phyloP scores from a whole-genome alignment of 2,113 vertebrate genomes.

The Eupsittula cactorum region DNA sequence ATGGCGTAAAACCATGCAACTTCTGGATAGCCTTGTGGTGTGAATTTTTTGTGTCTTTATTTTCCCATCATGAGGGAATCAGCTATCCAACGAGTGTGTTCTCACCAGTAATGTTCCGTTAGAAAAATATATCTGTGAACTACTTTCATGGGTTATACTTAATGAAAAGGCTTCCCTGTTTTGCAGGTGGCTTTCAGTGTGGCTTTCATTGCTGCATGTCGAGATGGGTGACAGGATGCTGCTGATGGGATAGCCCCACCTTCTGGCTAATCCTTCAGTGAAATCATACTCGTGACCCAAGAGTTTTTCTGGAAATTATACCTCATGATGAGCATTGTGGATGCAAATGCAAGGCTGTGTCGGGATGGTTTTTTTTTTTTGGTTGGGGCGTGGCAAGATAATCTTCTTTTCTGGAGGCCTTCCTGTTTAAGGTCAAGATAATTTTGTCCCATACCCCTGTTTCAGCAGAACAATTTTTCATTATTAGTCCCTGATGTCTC shows the following conservation, averaged over 20 bases:
- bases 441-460: not conserved
- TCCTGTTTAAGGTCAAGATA: not conserved
- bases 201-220: not conserved
- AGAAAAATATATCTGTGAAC: accelerated
- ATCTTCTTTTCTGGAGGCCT: not conserved
- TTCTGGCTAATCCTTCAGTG: not conserved
- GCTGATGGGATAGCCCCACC: not conserved
- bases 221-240: not conserved
- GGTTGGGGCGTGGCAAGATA: not conserved
- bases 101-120: not conserved
- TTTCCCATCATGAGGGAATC: not conserved
- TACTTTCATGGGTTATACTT: not conserved
- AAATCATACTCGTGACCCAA: not conserved
- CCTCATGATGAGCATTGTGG: not conserved
- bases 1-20: not conserved
- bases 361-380: not conserved
- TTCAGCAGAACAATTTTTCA: not conserved
- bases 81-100: accelerated
- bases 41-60: not conserved
- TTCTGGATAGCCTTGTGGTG: not conserved
- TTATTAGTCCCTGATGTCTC: not conserved
- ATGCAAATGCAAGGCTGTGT: not conserved
- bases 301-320: not conserved
- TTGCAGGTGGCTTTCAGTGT: not conserved
- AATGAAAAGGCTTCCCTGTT: not conserved